These are phyloP conservation scores for Amblyopsis hoosieri DNA, from an alignment of 2,797 vertebrate genomes.

Conservation along the genomic window DNA sequence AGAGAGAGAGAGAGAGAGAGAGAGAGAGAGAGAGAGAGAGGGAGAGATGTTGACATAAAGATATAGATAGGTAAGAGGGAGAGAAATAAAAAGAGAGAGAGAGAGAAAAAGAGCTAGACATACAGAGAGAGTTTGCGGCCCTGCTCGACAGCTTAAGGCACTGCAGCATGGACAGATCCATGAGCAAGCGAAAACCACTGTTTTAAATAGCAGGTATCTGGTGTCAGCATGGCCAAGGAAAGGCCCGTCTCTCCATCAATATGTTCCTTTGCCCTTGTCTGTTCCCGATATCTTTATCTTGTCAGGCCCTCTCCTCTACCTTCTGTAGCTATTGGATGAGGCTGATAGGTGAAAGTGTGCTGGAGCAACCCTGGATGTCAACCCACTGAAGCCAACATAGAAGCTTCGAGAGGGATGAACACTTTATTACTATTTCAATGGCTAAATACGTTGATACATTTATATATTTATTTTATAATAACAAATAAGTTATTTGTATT, in stretches of 20 bases:
- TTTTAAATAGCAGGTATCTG: slow-evolving; percentile 84
- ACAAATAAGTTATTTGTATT: no score
- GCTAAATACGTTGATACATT: slow-evolving; percentile 25
- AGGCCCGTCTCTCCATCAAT: slow-evolving; percentile 75
- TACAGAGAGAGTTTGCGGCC: slow-evolving; percentile 47
- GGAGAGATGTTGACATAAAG: slow-evolving; percentile 14
- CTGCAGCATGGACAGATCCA: slow-evolving; percentile 74
- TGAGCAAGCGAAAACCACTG: slow-evolving; percentile 80
- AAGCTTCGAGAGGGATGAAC: slow-evolving; percentile 58
- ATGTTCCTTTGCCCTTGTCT: slow-evolving; percentile 82
- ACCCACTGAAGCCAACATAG: slow-evolving; percentile 59
- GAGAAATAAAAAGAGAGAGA: slow-evolving; percentile 40
- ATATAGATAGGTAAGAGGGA: slow-evolving; percentile 8
- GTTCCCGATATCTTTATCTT: slow-evolving; percentile 81
- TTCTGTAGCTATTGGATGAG: no score
- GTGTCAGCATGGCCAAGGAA: slow-evolving; percentile 72
- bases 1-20: slow-evolving; percentile 38
- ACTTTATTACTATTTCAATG: no score
- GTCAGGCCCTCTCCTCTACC: slow-evolving; percentile 72
- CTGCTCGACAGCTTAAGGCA: slow-evolving; percentile 65
- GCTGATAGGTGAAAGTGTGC: no score
- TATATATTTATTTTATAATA: no score
- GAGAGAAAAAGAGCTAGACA: slow-evolving; percentile 25
- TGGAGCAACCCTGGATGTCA: slow-evolving; percentile 51
- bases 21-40: slow-evolving; percentile 5